Conservation (phyloP, 2,888 invertebrate genomes). For the Megalurothrips usitatus region DNA sequence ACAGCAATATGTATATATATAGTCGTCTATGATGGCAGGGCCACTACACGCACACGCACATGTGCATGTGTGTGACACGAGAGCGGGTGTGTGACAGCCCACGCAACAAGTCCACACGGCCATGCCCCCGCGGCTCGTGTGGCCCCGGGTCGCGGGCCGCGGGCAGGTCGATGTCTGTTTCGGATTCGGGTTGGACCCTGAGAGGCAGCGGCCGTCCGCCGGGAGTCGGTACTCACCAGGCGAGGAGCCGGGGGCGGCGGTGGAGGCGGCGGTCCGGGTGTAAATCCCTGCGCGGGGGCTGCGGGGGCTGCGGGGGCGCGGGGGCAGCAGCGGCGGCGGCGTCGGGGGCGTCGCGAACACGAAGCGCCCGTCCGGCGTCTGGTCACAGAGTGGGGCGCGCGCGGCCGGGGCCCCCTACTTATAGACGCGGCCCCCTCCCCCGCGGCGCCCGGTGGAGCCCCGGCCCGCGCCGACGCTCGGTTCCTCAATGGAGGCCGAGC, state of each 20-base stretch:
- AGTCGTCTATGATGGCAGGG: no score
- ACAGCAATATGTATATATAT: no score
- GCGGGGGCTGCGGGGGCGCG: background rate
- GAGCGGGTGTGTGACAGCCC: background rate
- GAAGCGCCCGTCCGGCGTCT: no score
- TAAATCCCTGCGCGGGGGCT: no score
- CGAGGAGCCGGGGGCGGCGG: background rate
- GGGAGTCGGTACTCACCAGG: background rate
- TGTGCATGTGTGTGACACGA: no score
- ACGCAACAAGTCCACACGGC: no score
- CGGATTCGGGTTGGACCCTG: no score
- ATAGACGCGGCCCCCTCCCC: background rate
- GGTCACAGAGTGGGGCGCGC: background rate
- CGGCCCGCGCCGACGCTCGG: background rate
- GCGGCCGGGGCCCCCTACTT: background rate
- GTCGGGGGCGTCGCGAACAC: background rate
- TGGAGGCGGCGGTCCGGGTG: background rate
- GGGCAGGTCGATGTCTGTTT: no score
- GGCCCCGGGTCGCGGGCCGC: no score
- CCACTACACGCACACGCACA: no score
- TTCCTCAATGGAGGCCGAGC: background rate
- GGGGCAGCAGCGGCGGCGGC: background rate
- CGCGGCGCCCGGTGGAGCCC: background rate
- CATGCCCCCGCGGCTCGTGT: no score
- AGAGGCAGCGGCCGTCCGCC: no score